Evolutionary conservation across 2,113 vertebrate genomes (phyloP).

Genomic region (Camelus bactrianus): DNA sequence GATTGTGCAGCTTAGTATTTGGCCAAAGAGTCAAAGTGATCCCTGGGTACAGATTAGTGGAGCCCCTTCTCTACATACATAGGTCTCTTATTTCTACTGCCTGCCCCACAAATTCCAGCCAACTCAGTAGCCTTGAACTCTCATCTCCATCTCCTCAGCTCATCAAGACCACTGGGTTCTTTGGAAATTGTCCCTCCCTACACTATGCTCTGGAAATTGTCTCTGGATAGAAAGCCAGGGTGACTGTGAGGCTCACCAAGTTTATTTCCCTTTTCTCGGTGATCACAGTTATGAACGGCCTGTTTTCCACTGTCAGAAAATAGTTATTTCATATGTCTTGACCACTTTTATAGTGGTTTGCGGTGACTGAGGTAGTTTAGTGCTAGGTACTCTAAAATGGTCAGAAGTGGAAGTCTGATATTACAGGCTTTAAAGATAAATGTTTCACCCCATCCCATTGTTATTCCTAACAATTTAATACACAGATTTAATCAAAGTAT

Average conservation of each 20-base stretch:
- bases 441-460: neutral
- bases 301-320: neutral
- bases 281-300: neutral
- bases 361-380: neutral
- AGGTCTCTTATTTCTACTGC: neutral
- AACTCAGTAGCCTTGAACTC: neutral
- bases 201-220: neutral
- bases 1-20: neutral
- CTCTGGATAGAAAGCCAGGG: neutral
- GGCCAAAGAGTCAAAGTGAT: neutral
- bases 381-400: neutral
- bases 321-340: neutral
- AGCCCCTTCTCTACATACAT: neutral
- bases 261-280: neutral
- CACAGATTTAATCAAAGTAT: neutral
- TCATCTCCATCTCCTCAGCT: neutral
- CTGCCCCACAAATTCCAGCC: neutral
- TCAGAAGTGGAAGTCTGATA: neutral
- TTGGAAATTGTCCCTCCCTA: no score
- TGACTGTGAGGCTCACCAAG: neutral
- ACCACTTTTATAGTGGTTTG: neutral
- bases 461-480: neutral
- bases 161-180: neutral
- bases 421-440: neutral
- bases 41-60: fast-evolving